phyloP scores from a whole-genome alignment of 2,888 invertebrate species.

The Ceramica pisi region DNA sequence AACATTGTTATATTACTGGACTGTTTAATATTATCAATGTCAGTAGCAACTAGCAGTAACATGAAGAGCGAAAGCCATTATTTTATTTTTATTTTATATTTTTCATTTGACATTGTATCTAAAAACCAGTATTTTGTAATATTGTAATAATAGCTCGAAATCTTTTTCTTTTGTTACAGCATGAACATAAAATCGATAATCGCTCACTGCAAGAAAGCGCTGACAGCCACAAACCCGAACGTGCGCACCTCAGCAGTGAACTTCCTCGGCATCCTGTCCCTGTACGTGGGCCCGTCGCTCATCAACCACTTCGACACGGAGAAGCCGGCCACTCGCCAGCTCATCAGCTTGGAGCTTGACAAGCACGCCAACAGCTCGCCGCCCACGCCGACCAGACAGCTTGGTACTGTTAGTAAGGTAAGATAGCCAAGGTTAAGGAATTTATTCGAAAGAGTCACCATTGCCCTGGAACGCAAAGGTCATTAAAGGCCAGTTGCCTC shows the following conservation, averaged over 20 bases:
- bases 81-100: no score
- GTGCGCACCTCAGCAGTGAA: slow-evolving; percentile 95
- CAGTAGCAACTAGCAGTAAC: no score
- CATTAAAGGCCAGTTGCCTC: no score
- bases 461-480: no score
- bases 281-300: slow-evolving; percentile 95
- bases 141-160: no score
- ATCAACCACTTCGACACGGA: slow-evolving; percentile 96
- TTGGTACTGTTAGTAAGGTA: slow-evolving; percentile 86
- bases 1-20: no score
- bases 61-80: no score
- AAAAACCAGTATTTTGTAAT: no score
- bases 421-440: no score
- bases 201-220: slow-evolving; percentile 95
- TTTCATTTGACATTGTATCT: no score
- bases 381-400: slow-evolving; percentile 93
- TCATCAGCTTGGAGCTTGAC: slow-evolving; percentile 96
- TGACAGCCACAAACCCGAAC: slow-evolving; percentile 96
- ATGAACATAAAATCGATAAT: slow-evolving; percentile 94
- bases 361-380: slow-evolving; percentile 94
- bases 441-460: no score
- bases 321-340: slow-evolving; percentile 95
- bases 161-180: slow-evolving; percentile 73
- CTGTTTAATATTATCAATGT: no score
- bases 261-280: slow-evolving; percentile 94